Evolutionary conservation across 2,888 invertebrate genomes (phyloP).

Genomic region (Xestia xanthographa): DNA sequence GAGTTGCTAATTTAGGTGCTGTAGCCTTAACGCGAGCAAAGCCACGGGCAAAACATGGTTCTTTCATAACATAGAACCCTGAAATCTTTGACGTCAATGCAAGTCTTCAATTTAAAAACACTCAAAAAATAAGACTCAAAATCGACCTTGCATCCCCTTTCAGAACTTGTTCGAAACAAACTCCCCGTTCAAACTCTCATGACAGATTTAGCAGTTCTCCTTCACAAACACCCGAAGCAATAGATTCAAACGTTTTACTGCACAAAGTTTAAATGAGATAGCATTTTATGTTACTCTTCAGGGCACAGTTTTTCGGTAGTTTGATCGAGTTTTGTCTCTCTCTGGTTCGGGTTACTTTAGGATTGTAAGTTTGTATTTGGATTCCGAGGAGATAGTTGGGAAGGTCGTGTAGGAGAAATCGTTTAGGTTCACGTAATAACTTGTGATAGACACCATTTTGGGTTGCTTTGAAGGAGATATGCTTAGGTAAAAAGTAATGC

Average conservation of each 20-base stretch:
- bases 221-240: slow-evolving; percentile 46
- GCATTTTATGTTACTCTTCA: slow-evolving; percentile 68
- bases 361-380: slow-evolving; percentile 42
- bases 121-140: not conserved
- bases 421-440: not conserved
- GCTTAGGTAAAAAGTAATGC: not conserved
- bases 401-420: slow-evolving; percentile 4
- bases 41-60: not conserved
- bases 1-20: too few relatives aligned
- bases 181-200: slow-evolving; percentile 46
- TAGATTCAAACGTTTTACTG: slow-evolving; percentile 66
- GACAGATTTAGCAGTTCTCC: slow-evolving; percentile 53
- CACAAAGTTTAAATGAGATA: slow-evolving; percentile 72
- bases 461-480: not conserved
- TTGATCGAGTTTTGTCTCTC: slow-evolving; percentile 67
- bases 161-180: slow-evolving; percentile 29
- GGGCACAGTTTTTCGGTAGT: slow-evolving; percentile 67
- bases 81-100: not conserved
- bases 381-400: slow-evolving; percentile 9
- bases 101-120: not conserved
- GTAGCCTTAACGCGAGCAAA: not conserved
- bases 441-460: not conserved
- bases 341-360: slow-evolving; percentile 41
- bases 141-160: slow-evolving; percentile 17
- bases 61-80: not conserved